Evolutionary conservation across 2,888 invertebrate genomes (phyloP), one percentile per base, ranked within the genome.

Genomic region (Conomelus anceps): DNA sequence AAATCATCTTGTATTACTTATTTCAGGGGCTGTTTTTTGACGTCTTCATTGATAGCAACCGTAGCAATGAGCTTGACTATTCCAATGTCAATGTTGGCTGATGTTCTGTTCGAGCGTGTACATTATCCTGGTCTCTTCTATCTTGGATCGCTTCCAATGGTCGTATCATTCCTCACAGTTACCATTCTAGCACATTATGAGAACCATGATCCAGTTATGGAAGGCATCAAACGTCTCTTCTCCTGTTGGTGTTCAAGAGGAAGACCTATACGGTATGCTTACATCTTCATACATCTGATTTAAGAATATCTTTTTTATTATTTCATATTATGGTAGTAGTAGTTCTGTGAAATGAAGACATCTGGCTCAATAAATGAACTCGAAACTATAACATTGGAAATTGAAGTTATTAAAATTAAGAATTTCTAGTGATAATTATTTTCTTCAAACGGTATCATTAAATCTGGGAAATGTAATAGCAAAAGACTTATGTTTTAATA

Each of bases 1-100:
- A n/a, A n/a, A n/a, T n/a, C 26, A 7, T 26, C 4, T 26, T 26
- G n/a, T 85, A 3, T 23, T 89, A 24, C 89, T 91, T 90, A 89
- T 94, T 94, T 1, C 93, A 98, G 98, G 98, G 99, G 98, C 88
- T 97, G 98, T 92, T 98, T 98, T 92, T 94, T 99, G 92, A 99
- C 99, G 22, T 98, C 98, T 20, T 96, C 98, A 0, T 94, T 98
- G 87, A 96, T 98, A 92, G 99, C 98, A 24, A 98, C 98, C 0
- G 93, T 98, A 92, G 96, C 98, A 89, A 95, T 98, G 91, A 97
- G 97, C 91, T 94, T 99, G 92, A 97, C 97, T 91, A 96, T 98
- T 93, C 99, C 99, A 89, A 95, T 99, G 94, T 96, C 98, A 41
- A 97, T 98, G 95, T 94, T 97, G 91, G 97, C 97, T 63, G 91